Base-by-base conservation (phyloP, 2,888 invertebrate species). In the Ichneumoninae sp. region DNA sequence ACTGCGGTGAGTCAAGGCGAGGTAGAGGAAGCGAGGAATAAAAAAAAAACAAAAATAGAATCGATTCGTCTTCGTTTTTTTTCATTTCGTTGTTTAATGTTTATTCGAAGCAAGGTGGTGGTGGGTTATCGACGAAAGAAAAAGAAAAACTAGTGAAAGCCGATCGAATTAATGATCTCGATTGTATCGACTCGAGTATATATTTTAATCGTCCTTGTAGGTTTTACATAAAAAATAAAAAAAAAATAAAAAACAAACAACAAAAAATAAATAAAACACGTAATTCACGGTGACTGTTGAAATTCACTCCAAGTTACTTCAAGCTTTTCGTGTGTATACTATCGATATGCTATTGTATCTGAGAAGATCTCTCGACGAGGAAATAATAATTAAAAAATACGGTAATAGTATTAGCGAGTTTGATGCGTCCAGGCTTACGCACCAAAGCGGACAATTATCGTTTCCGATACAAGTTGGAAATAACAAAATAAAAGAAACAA, bases 171-270 rank as follows among this genome's bases (percentile, higher is more conserved):
- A 60, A 83, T 57, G 72, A 82, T 84, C 82, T 82, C 79, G 83
- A 82, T 26, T 71, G 30, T 36, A 62, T n/a, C 75, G 75, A 65
- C 22, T 75, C 75, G 75, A 75, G 65, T 62, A 65, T 82, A 71
- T 84, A 83, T 86, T 83, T 77, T 77, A 71, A 82, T 85, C 69
- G 77, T 62, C 78, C 66, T 79, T 80, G 76, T 79, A 79, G 44
- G 74, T 79, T 83, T 69, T 70, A 79, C 52, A 78, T 54, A 70
- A 30, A 76, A 54, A 57, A 40, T 40, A 8, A 10, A 2, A 40
- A 47, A 82, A 19, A 26, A 19, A 66, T 47, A 36, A 71, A 33
- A 10, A 40, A 71, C 16, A 57, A 2, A 57, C 22, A 57, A 57
- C 5, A 19, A 26, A 44, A 36, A 5, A 30, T 22, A 50, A 62